Base-by-base conservation (phyloP, 2,888 invertebrate species). In the Mimumesa dahlbomi region DNA sequence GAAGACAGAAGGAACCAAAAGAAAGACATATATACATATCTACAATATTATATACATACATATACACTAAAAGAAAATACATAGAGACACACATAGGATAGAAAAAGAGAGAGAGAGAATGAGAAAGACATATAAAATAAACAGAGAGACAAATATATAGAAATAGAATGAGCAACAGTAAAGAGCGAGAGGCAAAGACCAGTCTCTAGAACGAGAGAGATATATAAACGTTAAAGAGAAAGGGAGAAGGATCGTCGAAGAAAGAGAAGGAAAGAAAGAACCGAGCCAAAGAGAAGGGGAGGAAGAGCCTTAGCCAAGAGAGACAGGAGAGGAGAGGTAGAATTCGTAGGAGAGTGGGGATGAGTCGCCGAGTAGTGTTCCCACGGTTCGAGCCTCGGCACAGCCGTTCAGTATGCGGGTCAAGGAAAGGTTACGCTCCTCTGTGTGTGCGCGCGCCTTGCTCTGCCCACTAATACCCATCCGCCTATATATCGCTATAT, bases 381-480 rank as follows among this genome's bases (percentile, higher is more conserved):
- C 89, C 91, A 91, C 92, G 91, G 92, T 92, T 92, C 91, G 90
- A 92, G 91, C 90, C 91, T 90, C 91, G 90, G 91, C 91, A 91
- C 91, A 91, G 91, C 91, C 88, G 91, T 90, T 91, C 91, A 91
- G 91, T 91, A 92, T 92, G 91, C 92, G 91, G 92, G 92, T 92
- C 92, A 92, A 92, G 92, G 92, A 91, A 91, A 91, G 91, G 92
- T 92, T 92, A 92, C 91, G 85, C 84, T 85, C 83, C 81, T 83
- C 85, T 66, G 64, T 61, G 82, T 72, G 81, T 64, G 82, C 68
- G 78, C 73, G 79, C 79, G 81, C 63, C 71, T 79, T 75, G 74
- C 83, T 77, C 73, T 79, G 80, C 82, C 82, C 82, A 86, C 84
- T 77, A 81, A 83, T 76, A 82, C 81, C 53, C 71, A 65, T 69